Percentiles rank a stretch among this genome's conserved stretches.
phyloP scores from a whole-genome alignment of 2,797 vertebrate genomes.

The Hemitrygon akajei region DNA sequence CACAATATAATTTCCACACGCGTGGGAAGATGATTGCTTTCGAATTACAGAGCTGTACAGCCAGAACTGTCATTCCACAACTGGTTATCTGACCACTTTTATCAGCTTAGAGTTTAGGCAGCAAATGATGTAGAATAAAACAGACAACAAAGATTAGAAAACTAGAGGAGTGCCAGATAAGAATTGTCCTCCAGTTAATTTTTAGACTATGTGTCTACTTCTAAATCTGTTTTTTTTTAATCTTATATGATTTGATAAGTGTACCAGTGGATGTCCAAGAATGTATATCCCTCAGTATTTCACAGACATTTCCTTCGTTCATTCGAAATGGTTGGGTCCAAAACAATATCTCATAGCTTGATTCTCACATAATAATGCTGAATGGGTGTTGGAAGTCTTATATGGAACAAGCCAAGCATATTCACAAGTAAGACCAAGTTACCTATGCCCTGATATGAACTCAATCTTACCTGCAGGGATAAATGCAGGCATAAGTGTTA shows the following conservation, averaged over 20 bases:
- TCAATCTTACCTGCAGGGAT: neutral
- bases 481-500: too few relatives aligned
- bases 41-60: slow-evolving; percentile 41
- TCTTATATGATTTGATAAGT: slow-evolving; percentile 22
- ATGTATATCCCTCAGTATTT: neutral
- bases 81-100: slow-evolving; percentile 43
- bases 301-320: neutral
- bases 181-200: slow-evolving; percentile 42
- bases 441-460: neutral
- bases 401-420: neutral
- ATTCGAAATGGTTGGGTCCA: neutral
- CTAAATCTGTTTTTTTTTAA: slow-evolving; percentile 44
- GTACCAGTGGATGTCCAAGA: neutral
- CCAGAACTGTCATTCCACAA: slow-evolving; percentile 18
- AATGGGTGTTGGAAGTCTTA: neutral
- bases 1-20: slow-evolving; percentile 37
- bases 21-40: slow-evolving; percentile 42
- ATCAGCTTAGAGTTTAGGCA: slow-evolving; percentile 43
- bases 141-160: slow-evolving; percentile 42
- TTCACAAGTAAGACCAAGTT: neutral
- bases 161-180: slow-evolving; percentile 49
- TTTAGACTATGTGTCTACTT: slow-evolving; percentile 41
- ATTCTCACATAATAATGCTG: neutral
- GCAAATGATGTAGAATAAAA: slow-evolving; percentile 1
- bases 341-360: neutral